phyloP scores from a whole-genome alignment of 2,113 vertebrate genomes.

The Raphicerus campestris region DNA sequence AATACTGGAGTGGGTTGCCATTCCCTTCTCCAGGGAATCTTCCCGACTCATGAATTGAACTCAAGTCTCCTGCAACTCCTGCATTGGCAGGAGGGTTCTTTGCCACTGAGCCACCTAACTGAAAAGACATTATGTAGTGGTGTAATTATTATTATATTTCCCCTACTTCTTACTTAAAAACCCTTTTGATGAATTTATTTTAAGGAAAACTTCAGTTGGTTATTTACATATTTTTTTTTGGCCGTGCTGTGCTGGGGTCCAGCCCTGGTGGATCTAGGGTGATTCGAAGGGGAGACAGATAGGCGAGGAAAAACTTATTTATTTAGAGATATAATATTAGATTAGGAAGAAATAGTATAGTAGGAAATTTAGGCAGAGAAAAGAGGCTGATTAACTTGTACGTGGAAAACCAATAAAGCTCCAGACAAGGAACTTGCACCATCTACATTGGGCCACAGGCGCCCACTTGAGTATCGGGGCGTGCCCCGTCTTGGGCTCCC shows the following conservation, averaged over 20 bases:
- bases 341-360: no score
- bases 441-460: no score
- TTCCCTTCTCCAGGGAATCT: background rate
- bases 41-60: background rate
- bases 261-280: no score
- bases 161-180: slow-evolving; percentile 28
- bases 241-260: background rate
- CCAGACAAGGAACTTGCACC: no score
- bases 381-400: no score
- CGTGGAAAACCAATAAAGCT: no score
- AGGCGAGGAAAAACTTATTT: no score
- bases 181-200: slow-evolving; percentile 19
- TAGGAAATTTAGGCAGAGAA: no score
- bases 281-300: no score
- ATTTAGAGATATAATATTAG: no score
- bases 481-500: no score
- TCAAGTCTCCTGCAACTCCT: background rate
- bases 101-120: background rate
- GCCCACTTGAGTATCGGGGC: no score
- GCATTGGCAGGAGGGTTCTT: background rate
- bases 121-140: slow-evolving; percentile 17
- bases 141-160: slow-evolving; percentile 33
- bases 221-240: background rate
- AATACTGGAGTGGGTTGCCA: background rate
- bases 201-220: background rate